Evolutionary conservation across 2,888 invertebrate species (phyloP), one percentile per base, ranked within the genome.

Genomic region (Eledone cirrhosa): DNA sequence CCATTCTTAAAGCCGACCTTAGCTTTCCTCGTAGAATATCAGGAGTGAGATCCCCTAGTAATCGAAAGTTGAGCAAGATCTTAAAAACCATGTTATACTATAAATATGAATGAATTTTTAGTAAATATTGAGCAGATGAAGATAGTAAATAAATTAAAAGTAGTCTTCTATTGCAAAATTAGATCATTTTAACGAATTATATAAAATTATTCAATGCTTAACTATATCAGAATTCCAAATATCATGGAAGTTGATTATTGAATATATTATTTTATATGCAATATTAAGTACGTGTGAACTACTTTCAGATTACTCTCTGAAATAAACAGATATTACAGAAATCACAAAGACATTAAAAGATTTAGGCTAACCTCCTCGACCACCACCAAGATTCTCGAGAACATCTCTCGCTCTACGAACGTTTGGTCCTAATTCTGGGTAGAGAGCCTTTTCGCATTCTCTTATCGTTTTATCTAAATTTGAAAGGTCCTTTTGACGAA

Each of bases 361-460:
- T 41, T 41, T 41, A 11, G 3, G n/a, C 41, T 41, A 72, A 72
- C 72, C 72, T 72, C 72, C 72, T 41, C 31, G 33, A n/a, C 72
- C 72, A 19, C 41, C 33, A 41, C 72, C 72, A 1, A 72, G 33
- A 2, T 72, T 41, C n/a, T 33, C 24, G 22, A 72, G 33, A 72
- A 72, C 41, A 27, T 41, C 72, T 22, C 72, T 72, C 13, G 72
- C 72, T 72, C 41, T 31, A 13, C 72, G 72, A 13, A 33, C 13
- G 31, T 72, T 41, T n/a, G 24, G 41, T n/a, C 72, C 33, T 22
- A 72, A 14, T 72, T 72, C 72, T 72, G 72, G 72, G 13, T 72
- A 72, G 22, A n/a, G 72, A 19, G 22, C 22, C 29, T 72, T 72
- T 72, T 72, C 72, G 41, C 72, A 41, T 24, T 72, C 72, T n/a